Base-by-base conservation (phyloP, 2,888 invertebrate species). In the Scaptomyza parva region DNA sequence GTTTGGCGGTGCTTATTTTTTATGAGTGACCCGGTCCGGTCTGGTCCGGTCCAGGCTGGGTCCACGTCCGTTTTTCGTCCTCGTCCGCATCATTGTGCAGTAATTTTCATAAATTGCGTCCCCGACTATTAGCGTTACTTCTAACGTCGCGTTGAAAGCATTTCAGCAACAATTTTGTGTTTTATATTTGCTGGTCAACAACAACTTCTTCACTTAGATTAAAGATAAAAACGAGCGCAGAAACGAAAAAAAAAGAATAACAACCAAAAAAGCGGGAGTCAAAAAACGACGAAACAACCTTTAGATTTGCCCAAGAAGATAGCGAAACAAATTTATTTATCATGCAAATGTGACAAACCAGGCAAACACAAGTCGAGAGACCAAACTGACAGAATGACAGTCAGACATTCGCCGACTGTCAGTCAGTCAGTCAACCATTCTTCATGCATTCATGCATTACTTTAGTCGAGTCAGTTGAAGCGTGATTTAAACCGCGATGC, bases 31-130 rank as follows among this genome's bases (percentile, higher is more conserved):
- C 62, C 69, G 48, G 64, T 66, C 52, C 48, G 24, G 54, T 60
- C 51, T 24, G 33, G 45, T n/a, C 37, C 3, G 33, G 37, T 9
- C 17, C 17, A 6, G 37, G 17, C 48, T 43, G 26, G 18, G 45
- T 64, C 53, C 53, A 41, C 50, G 70, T 83, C 68, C 67, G 60
- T 37, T 71, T 71, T 62, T 53, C 51, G 68, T 71, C 68, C 69
- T 66, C 68, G 74, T 78, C 47, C 80, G 63, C 83, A 76, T 82
- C 86, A 78, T 81, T 81, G 61, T 83, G 78, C 75, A 84, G 88
- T 86, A 86, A 84, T 88, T 86, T 86, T 86, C 82, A 84, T 84
- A 86, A 86, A 86, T 86, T 86, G 80, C 80, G 74, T 82, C 82
- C 80, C 71, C 72, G 80, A 75, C 86, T 80, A 87, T 88, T 87